Percentiles rank a stretch among this genome's conserved stretches.
phyloP scores from a whole-genome alignment of 2,113 vertebrate species.

The Amphilophus citrinellus region DNA sequence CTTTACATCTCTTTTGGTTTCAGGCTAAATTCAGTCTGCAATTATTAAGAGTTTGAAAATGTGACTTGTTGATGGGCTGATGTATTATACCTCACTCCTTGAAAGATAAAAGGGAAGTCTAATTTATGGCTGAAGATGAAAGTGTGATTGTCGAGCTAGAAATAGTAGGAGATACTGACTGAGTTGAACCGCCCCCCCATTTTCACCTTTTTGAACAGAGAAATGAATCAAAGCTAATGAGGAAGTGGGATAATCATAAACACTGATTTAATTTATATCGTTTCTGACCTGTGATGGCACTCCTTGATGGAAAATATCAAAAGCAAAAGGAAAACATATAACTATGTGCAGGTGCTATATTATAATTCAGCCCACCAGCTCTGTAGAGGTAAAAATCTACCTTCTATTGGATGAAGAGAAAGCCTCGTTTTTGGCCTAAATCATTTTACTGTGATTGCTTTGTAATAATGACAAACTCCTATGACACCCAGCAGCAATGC shows the following conservation, averaged over 20 bases:
- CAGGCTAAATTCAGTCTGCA: not conserved
- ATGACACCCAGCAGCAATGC: slow-evolving; percentile 24
- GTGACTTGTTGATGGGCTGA: slow-evolving; percentile 1
- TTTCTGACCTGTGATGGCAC: slow-evolving; percentile 39
- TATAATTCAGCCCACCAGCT: slow-evolving; percentile 5
- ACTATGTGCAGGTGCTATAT: not conserved
- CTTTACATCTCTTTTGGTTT: slow-evolving; percentile 4
- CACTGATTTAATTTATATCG: slow-evolving; percentile 24
- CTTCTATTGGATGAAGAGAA: not conserved
- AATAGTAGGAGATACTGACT: not conserved
- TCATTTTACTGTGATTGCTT: slow-evolving; percentile 10
- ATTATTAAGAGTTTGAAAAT: slow-evolving; percentile 12
- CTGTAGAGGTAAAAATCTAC: not conserved
- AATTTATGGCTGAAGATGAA: slow-evolving; percentile 3
- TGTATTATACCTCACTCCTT: slow-evolving; percentile 3
- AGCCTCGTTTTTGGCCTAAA: not conserved
- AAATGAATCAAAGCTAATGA: slow-evolving; percentile 14
- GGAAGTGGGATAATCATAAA: slow-evolving; percentile 17
- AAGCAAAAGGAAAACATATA: slow-evolving; percentile 20
- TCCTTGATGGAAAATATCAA: slow-evolving; percentile 24
- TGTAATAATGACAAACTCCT: slow-evolving; percentile 6
- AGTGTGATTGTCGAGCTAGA: not conserved
- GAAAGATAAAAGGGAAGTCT: slow-evolving; percentile 4
- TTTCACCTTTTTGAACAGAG: not conserved
- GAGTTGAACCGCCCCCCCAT: not conserved